Conservation (phyloP, 2,113 vertebrate species). For the Erinaceus europaeus region DNA sequence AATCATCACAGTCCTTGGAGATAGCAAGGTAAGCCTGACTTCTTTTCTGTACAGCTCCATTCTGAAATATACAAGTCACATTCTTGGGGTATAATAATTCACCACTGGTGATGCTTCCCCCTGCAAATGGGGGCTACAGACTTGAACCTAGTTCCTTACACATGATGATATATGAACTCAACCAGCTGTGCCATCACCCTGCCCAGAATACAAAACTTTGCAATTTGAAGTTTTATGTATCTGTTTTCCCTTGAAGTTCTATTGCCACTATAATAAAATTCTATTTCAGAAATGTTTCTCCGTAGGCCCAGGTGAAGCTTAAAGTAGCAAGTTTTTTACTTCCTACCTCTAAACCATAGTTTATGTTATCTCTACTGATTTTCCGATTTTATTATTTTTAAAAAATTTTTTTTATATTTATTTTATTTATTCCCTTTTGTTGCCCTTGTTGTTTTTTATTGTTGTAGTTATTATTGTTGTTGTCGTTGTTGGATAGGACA, state of each 20-base stretch:
- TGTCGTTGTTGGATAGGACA: too few species aligned
- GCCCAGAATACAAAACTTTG: background rate
- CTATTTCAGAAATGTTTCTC: background rate
- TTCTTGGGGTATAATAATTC: background rate
- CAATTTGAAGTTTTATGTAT: slow-evolving; percentile 16
- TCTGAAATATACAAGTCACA: background rate
- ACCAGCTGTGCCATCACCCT: too few species aligned
- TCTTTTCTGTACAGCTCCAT: background rate
- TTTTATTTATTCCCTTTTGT: too few species aligned
- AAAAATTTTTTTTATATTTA: too few species aligned
- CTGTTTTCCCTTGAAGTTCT: slow-evolving; percentile 19
- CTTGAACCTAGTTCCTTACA: slow-evolving; percentile 7
- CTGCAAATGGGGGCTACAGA: background rate
- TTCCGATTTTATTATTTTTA: too few species aligned
- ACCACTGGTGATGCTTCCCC: background rate
- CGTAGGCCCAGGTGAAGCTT: background rate
- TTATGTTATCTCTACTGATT: slow-evolving; percentile 43
- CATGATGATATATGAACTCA: too few species aligned
- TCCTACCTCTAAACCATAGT: background rate
- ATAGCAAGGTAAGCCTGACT: slow-evolving; percentile 91
- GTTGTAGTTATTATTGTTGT: too few species aligned
- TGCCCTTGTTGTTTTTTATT: too few species aligned
- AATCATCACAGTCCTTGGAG: slow-evolving; percentile 94
- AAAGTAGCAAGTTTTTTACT: background rate
- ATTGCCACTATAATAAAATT: background rate